Evolutionary conservation across 92 coral and sea anemone genomes (phyloP).

Genomic region (Epizoanthus scotinus): DNA sequence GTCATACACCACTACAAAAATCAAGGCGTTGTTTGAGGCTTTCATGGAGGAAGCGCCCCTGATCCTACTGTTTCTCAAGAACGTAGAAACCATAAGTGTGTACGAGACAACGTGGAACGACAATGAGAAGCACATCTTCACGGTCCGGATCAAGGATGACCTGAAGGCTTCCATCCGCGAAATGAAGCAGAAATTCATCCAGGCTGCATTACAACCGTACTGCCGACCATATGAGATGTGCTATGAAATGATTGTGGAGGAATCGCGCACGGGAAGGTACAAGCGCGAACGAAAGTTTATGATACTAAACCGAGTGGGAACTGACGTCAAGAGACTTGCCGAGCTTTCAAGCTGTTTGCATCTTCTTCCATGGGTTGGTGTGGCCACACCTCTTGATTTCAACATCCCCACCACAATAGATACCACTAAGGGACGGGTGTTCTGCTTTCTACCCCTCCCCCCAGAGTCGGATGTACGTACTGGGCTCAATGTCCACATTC

Average conservation of each 20-base stretch:
- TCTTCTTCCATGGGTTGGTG: constrained; percentile 93
- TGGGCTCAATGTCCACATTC: constrained; percentile 85
- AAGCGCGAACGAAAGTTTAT: constrained; percentile 59
- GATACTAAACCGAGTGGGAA: constrained; percentile 84
- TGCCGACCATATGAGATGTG: constrained; percentile 69
- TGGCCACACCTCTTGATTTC: constrained; percentile 72
- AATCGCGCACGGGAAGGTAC: constrained; percentile 53
- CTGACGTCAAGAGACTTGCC: constrained; percentile 56
- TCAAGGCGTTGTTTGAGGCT: constrained; percentile 79
- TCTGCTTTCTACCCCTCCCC: constrained; percentile 90
- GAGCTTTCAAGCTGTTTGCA: constrained; percentile 73
- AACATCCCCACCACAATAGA: constrained; percentile 41
- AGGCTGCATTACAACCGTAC: constrained; percentile 51
- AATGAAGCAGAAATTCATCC: constrained; percentile 63
- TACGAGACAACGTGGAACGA: constrained; percentile 81
- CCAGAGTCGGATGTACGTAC: constrained; percentile 89
- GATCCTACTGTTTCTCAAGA: constrained; percentile 81
- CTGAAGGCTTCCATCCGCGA: constrained; percentile 56
- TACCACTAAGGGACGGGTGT: constrained; percentile 72
- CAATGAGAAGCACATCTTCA: constrained; percentile 63
- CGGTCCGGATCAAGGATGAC: constrained; percentile 70
- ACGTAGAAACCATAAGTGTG: constrained; percentile 67
- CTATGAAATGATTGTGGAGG: constrained; percentile 72
- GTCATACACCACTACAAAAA: constrained; percentile 76
- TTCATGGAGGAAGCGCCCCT: constrained; percentile 85